Percentiles rank a stretch among this genome's conserved stretches.
Evolutionary conservation across 2,113 vertebrate species (phyloP).

Genomic region (Zapus hudsonius): DNA sequence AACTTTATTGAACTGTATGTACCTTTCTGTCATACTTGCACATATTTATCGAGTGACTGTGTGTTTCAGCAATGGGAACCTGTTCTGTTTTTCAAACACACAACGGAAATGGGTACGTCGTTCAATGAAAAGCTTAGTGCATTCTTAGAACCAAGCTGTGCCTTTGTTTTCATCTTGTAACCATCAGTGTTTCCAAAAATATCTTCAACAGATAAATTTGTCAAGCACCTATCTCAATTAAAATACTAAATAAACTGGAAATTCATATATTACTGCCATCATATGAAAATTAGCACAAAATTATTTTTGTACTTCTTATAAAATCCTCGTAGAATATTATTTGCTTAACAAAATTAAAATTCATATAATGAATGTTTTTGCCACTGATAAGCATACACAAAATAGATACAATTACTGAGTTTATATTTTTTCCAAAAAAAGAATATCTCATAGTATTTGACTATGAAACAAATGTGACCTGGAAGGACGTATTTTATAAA

Average conservation of each 20-base stretch:
- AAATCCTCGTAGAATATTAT: slow-evolving; percentile 66
- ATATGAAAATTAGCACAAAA: slow-evolving; percentile 50
- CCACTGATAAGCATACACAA: slow-evolving; percentile 22
- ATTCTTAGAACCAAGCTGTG: slow-evolving; percentile 51
- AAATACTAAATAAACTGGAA: slow-evolving; percentile 60
- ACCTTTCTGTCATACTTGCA: not conserved
- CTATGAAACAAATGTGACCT: slow-evolving; percentile 65
- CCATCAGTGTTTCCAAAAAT: slow-evolving; percentile 65
- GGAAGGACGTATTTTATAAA: slow-evolving; percentile 56
- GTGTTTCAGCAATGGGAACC: slow-evolving; percentile 3
- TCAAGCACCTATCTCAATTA: slow-evolving; percentile 70
- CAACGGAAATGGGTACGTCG: slow-evolving; percentile 18
- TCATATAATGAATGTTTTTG: slow-evolving; percentile 68
- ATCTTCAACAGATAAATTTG: slow-evolving; percentile 58
- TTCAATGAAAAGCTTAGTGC: slow-evolving; percentile 46
- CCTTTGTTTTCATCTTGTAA: slow-evolving; percentile 56
- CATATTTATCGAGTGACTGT: not conserved
- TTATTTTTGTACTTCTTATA: slow-evolving; percentile 72
- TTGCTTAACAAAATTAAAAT: slow-evolving; percentile 73
- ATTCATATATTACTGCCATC: slow-evolving; percentile 73
- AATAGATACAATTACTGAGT: slow-evolving; percentile 57
- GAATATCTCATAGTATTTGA: slow-evolving; percentile 55
- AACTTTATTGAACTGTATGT: not conserved
- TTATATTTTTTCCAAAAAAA: slow-evolving; percentile 35
- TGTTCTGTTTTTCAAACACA: slow-evolving; percentile 22